Base-by-base conservation (phyloP, 2,113 vertebrate genomes). In the Chitala chitala region DNA sequence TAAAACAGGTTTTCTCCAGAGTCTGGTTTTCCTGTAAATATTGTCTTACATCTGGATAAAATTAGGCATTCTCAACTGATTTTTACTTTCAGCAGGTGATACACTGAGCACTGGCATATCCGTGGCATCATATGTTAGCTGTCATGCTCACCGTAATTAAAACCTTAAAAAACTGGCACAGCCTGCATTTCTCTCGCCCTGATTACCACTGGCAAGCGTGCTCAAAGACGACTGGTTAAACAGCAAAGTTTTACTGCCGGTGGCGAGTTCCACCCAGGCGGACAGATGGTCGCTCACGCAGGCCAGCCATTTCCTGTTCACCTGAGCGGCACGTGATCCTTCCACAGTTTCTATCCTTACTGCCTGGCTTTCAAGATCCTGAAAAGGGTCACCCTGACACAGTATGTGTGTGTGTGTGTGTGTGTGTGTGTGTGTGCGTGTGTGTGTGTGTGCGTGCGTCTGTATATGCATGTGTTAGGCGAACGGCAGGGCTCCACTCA, bases 301-400 rank as follows among this genome's bases (percentile, higher is more conserved):
- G 78, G 77, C 79, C 81, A 86, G 85, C 79, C 86, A 79, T 89
- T 87, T 89, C 84, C 85, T 83, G 82, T 86, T 89, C 84, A 90
- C 87, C 85, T 86, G 84, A 82, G 78, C 70, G 72, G 53, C 68
- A 5, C 63, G 76, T 58, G 54, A 66, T 73, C 75, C 75, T 46
- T 33, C 20, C 31, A n/a, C n/a, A 51, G 42, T 36, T 51, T 46
- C 56, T 58, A 69, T 71, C 80, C 83, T 86, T 89, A 86, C 85
- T 86, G 82, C 79, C 78, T 71, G 77, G 75, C 76, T 81, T 75
- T 78, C 33, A 59, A 85, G 87, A 86, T 87, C 87, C 84, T 87
- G 89, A 87, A 84, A 89, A 86, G 87, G 89, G 86, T 89, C 87
- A 79, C 29, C 74, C 56, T 71, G 76, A 78, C 84, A 80, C 73